These are phyloP conservation scores for Nomada hirtipes DNA, from an alignment of 2,888 invertebrate species.

Conservation along the genomic window DNA sequence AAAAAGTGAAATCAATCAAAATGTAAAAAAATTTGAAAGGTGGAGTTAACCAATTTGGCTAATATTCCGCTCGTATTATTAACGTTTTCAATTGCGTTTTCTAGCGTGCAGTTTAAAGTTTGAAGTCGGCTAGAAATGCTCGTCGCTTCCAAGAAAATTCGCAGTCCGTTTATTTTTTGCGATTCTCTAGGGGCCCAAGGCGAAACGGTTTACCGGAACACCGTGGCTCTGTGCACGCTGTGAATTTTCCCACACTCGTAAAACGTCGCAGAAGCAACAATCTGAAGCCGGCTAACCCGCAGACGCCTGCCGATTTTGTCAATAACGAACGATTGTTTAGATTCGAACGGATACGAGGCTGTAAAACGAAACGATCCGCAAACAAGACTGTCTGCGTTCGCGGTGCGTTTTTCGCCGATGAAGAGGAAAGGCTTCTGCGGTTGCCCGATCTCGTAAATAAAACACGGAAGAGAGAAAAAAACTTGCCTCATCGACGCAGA, in stretches of 20 bases:
- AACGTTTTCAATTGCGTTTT: not conserved
- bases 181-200: conserved; percentile 18
- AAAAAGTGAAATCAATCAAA: too few relatives aligned
- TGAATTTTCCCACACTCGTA: conserved; percentile 68
- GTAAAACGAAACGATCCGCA: conserved; percentile 64
- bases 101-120: not conserved
- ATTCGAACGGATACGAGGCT: conserved; percentile 60
- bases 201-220: conserved; percentile 26
- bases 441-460: conserved; percentile 40
- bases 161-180: conserved; percentile 49
- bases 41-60: too few relatives aligned
- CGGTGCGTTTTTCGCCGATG: conserved; percentile 29
- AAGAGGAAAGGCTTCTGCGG: conserved; percentile 59
- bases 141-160: conserved; percentile 52
- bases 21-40: too few relatives aligned
- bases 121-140: not conserved
- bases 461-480: conserved; percentile 3
- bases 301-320: conserved; percentile 64
- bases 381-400: conserved; percentile 57
- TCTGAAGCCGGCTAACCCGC: conserved; percentile 35
- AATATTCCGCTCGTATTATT: too few relatives aligned
- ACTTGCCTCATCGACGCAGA: not conserved
- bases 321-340: conserved; percentile 66
- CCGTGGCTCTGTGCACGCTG: conserved; percentile 34
- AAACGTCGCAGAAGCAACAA: conserved; percentile 65